A percentile compares a stretch with the other conserved stretches of the same genome.
phyloP scores from a whole-genome alignment of 2,888 invertebrate species.

The Iselma pallidipennis region DNA sequence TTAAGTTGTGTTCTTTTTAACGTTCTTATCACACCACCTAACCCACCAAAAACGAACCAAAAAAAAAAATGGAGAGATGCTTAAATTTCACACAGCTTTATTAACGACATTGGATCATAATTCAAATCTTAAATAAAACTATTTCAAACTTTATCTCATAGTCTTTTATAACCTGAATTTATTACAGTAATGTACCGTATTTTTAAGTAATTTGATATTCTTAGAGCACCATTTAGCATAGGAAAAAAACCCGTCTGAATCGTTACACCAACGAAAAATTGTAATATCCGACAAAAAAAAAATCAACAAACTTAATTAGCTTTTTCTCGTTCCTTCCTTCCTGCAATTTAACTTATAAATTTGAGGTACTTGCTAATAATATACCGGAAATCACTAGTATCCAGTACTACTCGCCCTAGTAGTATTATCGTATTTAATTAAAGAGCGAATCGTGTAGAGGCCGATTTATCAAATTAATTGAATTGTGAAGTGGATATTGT shows the following conservation, averaged over 20 bases:
- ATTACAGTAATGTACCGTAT: constrained; percentile 17
- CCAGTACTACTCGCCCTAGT: neutral
- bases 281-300: neutral
- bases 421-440: constrained; percentile 22
- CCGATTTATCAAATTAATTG: constrained; percentile 29
- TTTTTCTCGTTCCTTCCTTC: neutral
- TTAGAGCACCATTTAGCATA: neutral
- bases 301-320: constrained; percentile 1
- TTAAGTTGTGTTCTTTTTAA: neutral
- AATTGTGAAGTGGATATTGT: constrained; percentile 30
- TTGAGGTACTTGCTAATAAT: no score
- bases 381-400: no score
- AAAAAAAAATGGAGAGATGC: neutral
- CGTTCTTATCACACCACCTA: constrained; percentile 9
- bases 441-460: constrained; percentile 21
- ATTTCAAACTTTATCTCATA: constrained; percentile 22
- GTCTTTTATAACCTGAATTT: constrained; percentile 22
- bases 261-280: neutral
- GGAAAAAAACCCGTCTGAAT: neutral
- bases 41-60: neutral
- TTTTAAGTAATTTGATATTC: constrained; percentile 23
- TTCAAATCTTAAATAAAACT: constrained; percentile 22
- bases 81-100: constrained; percentile 18
- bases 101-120: constrained; percentile 14
- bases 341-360: neutral